Conservation (phyloP, 2,113 vertebrate genomes). For the Gobiocypris rarus region DNA sequence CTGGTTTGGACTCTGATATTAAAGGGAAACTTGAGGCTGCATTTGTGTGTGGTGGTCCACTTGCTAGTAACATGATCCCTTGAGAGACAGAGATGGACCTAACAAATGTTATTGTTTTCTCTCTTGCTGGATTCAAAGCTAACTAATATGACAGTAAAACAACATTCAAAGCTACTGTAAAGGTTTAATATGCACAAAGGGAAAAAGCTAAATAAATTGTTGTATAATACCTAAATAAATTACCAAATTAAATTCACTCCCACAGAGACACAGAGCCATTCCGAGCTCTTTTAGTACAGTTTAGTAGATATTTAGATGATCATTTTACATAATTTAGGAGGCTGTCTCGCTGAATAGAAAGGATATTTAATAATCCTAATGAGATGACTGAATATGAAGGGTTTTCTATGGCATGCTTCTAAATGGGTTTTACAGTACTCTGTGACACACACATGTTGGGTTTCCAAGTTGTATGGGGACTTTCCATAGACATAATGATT, state of each 20-base stretch:
- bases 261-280: not conserved
- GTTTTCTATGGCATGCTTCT: slow-evolving; percentile 3
- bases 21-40: slow-evolving; percentile 86
- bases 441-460: not conserved
- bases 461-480: no score
- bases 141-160: not conserved
- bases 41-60: slow-evolving; percentile 73
- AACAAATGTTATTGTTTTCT: slow-evolving; percentile 72
- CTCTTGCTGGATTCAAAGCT: not conserved
- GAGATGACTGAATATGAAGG: slow-evolving; percentile 17
- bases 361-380: slow-evolving; percentile 36
- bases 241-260: not conserved
- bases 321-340: slow-evolving; percentile 38
- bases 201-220: not conserved
- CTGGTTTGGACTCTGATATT: slow-evolving; percentile 88
- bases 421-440: not conserved
- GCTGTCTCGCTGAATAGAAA: not conserved
- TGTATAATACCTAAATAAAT: not conserved
- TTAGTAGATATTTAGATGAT: slow-evolving; percentile 33
- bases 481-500: no score
- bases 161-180: not conserved
- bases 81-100: slow-evolving; percentile 95
- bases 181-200: not conserved
- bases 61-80: slow-evolving; percentile 95
- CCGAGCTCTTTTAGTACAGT: slow-evolving; percentile 6